Base-by-base conservation (phyloP, 1,140 invertebrate species). In the Philopotamus ludificatus region DNA sequence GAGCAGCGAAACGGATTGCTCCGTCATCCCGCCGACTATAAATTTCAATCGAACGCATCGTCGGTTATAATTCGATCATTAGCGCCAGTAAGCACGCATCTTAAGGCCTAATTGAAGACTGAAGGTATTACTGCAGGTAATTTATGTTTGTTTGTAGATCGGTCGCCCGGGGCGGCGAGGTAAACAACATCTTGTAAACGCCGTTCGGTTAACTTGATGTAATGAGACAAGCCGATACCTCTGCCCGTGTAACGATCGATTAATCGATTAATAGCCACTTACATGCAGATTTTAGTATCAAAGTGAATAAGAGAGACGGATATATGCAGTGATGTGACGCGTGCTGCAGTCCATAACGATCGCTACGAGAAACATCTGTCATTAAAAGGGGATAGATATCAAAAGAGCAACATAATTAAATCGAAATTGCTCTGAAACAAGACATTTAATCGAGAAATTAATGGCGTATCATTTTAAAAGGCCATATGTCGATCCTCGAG, bases 131-230 rank as follows among this genome's bases (percentile, higher is more conserved):
- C 57, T 60, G 57, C 28, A 42, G 57, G 57, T 60, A 60, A 60
- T 60, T 60, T 60, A 60, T 60, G 57, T 60, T 60, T 60, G 57
- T 60, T 60, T 60, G 57, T 60, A 60, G 42, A 60, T 60, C 57
- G 21, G 57, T 60, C 57, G 57, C 57, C 57, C 41, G 57, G 44
- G 57, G 42, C 57, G 15, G 20, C 57, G 57, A 45, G 28, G 57
- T 60, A 60, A 60, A 60, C 57, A 60, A 47, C 57, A 25, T 60
- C 57, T 60, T 60, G 57, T 60, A 47, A 60, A 34, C 57, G 57
- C 44, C 47, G 57, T 49, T 60, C 57, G 44, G 57, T 23, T 60
- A 60, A 60, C 57, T 47, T 49, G 47, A 22, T 41, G 57, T 60
- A 60, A 60, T 60, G 57, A 60, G 57, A 47, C 57, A 41, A 10